phyloP scores from a whole-genome alignment of 2,113 vertebrate species.

The Chionis minor region DNA sequence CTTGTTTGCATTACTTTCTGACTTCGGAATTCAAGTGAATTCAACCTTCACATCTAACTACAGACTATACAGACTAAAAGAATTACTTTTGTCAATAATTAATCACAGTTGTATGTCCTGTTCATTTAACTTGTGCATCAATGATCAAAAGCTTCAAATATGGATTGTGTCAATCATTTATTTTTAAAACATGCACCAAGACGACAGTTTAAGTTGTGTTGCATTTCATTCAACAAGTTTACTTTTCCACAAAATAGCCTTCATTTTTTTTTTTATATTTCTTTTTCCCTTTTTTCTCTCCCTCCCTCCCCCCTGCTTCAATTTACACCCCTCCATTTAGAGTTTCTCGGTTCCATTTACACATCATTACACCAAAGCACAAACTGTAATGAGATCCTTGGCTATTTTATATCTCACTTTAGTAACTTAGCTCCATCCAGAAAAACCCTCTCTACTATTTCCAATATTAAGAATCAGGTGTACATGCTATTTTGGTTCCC shows the following conservation, averaged over 20 bases:
- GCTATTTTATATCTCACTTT: background rate
- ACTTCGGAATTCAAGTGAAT: conserved; percentile 27
- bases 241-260: background rate
- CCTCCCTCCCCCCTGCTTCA: no score
- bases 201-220: background rate
- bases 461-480: background rate
- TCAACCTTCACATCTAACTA: background rate
- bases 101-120: conserved; percentile 7
- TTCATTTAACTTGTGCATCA: background rate
- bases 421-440: background rate
- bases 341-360: background rate
- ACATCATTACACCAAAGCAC: background rate
- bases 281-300: no score
- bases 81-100: conserved; percentile 36
- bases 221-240: background rate
- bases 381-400: background rate
- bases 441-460: background rate
- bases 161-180: background rate
- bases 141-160: conserved; percentile 20
- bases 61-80: background rate
- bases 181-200: background rate
- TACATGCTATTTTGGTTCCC: background rate
- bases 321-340: background rate
- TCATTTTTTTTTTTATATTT: background rate
- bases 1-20: background rate